Evolutionary conservation across 2,888 invertebrate species (phyloP).

Genomic region (Troides aeacus): DNA sequence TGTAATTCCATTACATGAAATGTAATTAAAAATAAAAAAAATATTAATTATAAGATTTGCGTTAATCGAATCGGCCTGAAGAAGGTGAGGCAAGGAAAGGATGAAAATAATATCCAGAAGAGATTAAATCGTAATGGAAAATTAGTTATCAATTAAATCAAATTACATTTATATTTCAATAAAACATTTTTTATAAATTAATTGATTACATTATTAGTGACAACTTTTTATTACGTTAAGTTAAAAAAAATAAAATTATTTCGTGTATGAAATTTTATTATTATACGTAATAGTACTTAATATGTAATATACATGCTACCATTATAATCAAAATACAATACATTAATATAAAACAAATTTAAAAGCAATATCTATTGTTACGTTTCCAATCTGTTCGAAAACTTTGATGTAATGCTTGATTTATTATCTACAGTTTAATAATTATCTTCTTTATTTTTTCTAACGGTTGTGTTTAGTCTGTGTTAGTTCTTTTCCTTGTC

Average conservation of each 20-base stretch:
- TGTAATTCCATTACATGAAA: not conserved
- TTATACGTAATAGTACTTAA: too few relatives aligned
- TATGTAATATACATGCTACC: too few relatives aligned
- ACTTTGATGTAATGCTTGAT: not conserved
- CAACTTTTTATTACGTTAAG: too few relatives aligned
- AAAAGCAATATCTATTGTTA: not conserved
- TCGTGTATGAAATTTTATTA: too few relatives aligned
- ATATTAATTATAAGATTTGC: not conserved
- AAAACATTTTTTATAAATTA: too few relatives aligned
- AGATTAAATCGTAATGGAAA: too few relatives aligned
- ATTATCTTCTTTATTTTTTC: not conserved
- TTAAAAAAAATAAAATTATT: too few relatives aligned
- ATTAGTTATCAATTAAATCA: too few relatives aligned
- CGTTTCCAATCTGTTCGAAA: not conserved
- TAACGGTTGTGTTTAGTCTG: constrained; percentile 21
- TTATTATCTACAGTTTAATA: not conserved
- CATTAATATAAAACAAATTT: not conserved
- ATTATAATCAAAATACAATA: too few relatives aligned
- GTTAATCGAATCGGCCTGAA: not conserved
- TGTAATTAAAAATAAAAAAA: not conserved
- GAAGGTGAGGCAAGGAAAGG: not conserved
- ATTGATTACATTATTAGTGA: too few relatives aligned
- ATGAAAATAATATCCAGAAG: not conserved
- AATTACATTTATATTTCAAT: too few relatives aligned
- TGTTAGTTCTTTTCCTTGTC: constrained; percentile 74